These are phyloP conservation scores for Clarias platycephalus DNA, from an alignment of 2,797 vertebrate species.

Conservation along the genomic window DNA sequence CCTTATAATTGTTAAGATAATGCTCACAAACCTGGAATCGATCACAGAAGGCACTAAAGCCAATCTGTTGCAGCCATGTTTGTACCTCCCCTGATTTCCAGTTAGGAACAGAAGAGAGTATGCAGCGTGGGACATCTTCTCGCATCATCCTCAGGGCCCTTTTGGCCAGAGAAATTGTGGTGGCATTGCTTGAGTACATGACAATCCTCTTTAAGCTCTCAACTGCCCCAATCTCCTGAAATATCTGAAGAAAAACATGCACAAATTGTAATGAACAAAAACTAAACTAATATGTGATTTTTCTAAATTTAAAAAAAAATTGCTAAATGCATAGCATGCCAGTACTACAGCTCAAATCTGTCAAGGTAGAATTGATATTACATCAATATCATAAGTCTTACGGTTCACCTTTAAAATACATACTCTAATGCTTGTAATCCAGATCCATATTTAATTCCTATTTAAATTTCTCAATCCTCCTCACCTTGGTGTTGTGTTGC, in stretches of 20 bases:
- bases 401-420: background rate
- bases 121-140: slow-evolving; percentile 86
- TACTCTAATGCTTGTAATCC: background rate
- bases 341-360: background rate
- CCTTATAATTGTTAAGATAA: background rate
- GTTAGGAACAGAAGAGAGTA: slow-evolving; percentile 88
- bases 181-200: slow-evolving; percentile 91
- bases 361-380: background rate
- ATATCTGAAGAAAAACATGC: slow-evolving; percentile 75
- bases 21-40: slow-evolving; percentile 81
- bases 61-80: slow-evolving; percentile 93
- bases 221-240: slow-evolving; percentile 92
- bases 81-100: slow-evolving; percentile 94
- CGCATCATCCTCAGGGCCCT: slow-evolving; percentile 84
- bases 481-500: slow-evolving; percentile 92
- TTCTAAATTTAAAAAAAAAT: background rate
- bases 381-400: background rate
- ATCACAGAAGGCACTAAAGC: slow-evolving; percentile 83
- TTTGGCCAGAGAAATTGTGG: slow-evolving; percentile 85
- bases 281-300: too few species aligned
- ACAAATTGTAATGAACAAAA: background rate
- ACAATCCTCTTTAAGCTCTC: slow-evolving; percentile 93
- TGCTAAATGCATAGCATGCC: background rate
- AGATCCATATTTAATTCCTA: too few species aligned
- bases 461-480: background rate